phyloP scores from a whole-genome alignment of 35 echinoderm and acorn worm species.

The Stichopus chloronotus region DNA sequence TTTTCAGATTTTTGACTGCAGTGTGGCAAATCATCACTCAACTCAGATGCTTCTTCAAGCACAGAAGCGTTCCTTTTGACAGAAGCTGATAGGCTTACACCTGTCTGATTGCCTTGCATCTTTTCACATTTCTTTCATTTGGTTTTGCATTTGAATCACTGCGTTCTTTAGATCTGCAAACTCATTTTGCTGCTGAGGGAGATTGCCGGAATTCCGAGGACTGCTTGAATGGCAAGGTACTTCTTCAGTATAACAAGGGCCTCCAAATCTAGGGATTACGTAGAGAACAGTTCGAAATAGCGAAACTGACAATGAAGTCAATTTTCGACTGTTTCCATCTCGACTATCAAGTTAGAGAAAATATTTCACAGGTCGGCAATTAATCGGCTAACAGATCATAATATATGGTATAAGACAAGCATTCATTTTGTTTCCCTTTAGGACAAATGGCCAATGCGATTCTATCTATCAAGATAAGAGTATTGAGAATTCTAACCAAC shows the following conservation, averaged over 20 bases:
- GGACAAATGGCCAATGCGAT: too few species aligned
- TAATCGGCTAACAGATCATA: too few species aligned
- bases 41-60: not conserved
- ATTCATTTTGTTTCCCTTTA: too few species aligned
- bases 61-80: slow-evolving; percentile 9
- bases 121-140: not conserved
- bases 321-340: too few species aligned
- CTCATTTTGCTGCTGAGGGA: not conserved
- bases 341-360: too few species aligned
- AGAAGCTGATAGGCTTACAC: too few species aligned
- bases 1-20: not conserved
- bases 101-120: not conserved
- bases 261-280: not conserved
- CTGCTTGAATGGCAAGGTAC: not conserved
- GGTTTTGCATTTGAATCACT: not conserved
- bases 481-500: too few species aligned
- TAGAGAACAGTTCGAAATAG: too few species aligned
- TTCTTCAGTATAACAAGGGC: not conserved
- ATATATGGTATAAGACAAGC: too few species aligned
- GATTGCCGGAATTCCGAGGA: not conserved
- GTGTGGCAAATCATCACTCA: not conserved
- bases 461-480: too few species aligned
- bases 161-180: not conserved
- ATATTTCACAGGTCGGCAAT: too few species aligned
- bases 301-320: too few species aligned